Percentiles rank a stretch among this genome's conserved stretches.
Conservation (phyloP, 2,888 invertebrate species). For the Tenthredo amoena region DNA sequence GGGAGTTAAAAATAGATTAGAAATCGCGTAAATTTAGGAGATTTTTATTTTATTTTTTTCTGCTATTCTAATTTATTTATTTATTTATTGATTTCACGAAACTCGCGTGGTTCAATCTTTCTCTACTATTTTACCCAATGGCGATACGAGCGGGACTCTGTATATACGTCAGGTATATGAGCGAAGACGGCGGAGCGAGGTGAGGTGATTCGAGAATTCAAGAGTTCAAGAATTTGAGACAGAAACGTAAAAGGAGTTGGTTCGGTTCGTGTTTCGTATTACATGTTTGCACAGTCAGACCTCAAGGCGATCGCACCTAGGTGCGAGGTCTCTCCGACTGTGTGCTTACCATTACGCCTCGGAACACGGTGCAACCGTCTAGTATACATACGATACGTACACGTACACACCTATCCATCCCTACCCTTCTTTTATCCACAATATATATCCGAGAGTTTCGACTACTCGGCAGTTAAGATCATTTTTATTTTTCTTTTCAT, state of each 20-base stretch:
- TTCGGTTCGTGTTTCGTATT: not conserved
- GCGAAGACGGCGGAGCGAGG: too few species aligned
- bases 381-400: not conserved
- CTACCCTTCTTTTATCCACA: not conserved
- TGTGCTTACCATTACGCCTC: slow-evolving; percentile 73
- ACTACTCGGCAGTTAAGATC: slow-evolving; percentile 31
- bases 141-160: too few species aligned
- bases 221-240: slow-evolving; percentile 74
- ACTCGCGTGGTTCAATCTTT: not conserved
- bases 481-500: not conserved
- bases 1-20: not conserved
- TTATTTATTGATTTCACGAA: too few species aligned
- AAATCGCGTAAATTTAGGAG: not conserved
- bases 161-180: too few species aligned
- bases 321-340: slow-evolving; percentile 76
- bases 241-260: slow-evolving; percentile 63
- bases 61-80: too few species aligned
- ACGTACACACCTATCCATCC: not conserved
- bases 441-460: not conserved
- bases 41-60: too few species aligned
- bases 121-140: not conserved
- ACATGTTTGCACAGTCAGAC: slow-evolving; percentile 74
- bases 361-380: not conserved
- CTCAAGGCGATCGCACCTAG: slow-evolving; percentile 77
- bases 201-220: slow-evolving; percentile 28